A percentile compares a stretch with the other conserved stretches of the same genome.
phyloP scores from a whole-genome alignment of 2,113 vertebrate species.

The Mirounga angustirostris region DNA sequence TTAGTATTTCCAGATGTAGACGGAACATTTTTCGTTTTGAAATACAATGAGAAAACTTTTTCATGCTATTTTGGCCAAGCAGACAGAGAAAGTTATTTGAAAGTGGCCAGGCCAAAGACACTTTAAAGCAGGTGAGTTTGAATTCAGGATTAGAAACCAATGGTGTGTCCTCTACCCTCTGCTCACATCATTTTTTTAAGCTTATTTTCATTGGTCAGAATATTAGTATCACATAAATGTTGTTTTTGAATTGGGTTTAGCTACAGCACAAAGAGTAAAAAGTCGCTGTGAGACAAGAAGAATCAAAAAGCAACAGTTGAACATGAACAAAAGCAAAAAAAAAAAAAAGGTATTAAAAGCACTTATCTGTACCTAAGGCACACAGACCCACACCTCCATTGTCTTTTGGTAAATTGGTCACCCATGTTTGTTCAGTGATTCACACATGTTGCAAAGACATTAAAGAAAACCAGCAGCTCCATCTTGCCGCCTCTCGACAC shows the following conservation, averaged over 20 bases:
- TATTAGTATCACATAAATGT: background rate
- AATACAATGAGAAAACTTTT: conserved; percentile 89
- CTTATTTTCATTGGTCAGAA: conserved; percentile 56
- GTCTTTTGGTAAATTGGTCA: background rate
- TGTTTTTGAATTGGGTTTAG: background rate
- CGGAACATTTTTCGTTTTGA: conserved; percentile 87
- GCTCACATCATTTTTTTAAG: conserved; percentile 1
- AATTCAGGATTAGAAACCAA: conserved; percentile 21
- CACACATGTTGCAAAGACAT: conserved; percentile 11
- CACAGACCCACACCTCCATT: background rate
- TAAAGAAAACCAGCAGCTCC: background rate
- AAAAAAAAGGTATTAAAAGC: background rate
- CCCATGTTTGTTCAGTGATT: background rate
- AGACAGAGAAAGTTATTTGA: conserved; percentile 74
- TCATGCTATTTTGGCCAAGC: conserved; percentile 80
- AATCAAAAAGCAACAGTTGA: background rate
- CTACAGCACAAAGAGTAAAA: background rate
- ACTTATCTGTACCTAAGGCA: background rate
- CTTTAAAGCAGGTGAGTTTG: conserved; percentile 76
- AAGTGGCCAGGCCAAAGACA: conserved; percentile 63
- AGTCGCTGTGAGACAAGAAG: background rate
- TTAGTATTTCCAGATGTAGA: conserved; percentile 90
- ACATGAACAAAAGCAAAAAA: background rate
- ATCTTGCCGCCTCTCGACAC: background rate
- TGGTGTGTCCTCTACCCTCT: background rate